phyloP scores from a whole-genome alignment of 2,888 invertebrate genomes.

The Dynastes grantii region DNA sequence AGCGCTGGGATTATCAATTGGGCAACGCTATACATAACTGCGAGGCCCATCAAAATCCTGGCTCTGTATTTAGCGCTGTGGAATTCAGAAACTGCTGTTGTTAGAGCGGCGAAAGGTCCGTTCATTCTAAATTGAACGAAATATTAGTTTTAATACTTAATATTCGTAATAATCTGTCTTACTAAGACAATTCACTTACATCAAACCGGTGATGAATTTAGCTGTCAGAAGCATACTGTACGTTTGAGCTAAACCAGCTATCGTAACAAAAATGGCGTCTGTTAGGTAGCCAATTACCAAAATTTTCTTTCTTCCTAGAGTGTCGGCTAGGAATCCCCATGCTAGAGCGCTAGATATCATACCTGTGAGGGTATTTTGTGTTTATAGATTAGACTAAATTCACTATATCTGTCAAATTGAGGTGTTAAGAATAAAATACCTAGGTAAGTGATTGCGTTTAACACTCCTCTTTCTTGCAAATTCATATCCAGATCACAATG shows the following conservation, averaged over 20 bases:
- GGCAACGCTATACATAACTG: slow-evolving; percentile 79
- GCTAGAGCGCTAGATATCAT: slow-evolving; percentile 83
- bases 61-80: slow-evolving; percentile 79
- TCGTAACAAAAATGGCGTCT: slow-evolving; percentile 77
- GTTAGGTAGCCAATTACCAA: slow-evolving; percentile 78
- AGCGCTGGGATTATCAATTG: slow-evolving; percentile 78
- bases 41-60: slow-evolving; percentile 77
- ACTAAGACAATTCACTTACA: slow-evolving; percentile 73
- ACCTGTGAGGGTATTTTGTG: slow-evolving; percentile 70
- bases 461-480: slow-evolving; percentile 78
- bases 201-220: slow-evolving; percentile 81
- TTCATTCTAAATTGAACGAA: slow-evolving; percentile 69
- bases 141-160: not conserved
- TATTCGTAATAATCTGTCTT: not conserved
- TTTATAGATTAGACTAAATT: slow-evolving; percentile 39
- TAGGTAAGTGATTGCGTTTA: slow-evolving; percentile 80
- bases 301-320: slow-evolving; percentile 79
- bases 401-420: not conserved
- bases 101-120: slow-evolving; percentile 83
- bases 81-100: slow-evolving; percentile 83
- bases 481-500: slow-evolving; percentile 81
- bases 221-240: slow-evolving; percentile 78
- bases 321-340: slow-evolving; percentile 86
- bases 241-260: slow-evolving; percentile 78
- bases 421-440: slow-evolving; percentile 70